Evolutionary conservation across 2,888 invertebrate species (phyloP), one percentile per base, ranked within the genome.

Genomic region (Drosophila melanosoma): DNA sequence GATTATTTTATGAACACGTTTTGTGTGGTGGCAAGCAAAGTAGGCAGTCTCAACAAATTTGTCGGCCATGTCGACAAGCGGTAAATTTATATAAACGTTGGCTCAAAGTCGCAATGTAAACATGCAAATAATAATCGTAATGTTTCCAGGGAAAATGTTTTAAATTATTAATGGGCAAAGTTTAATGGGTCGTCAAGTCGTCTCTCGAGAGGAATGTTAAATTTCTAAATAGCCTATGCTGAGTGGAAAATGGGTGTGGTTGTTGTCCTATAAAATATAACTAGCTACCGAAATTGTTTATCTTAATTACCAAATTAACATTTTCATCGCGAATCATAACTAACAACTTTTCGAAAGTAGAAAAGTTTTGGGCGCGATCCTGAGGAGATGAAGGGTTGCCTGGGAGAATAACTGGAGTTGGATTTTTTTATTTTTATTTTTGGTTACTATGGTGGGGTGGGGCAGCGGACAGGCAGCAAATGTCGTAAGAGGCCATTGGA

Each of bases 241-340:
- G 45, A 7, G 45, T 20, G 20, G 17, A 36, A 45, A 15, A 35
- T 11, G 57, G 48, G 45, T 0, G 3, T 65, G 12, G 64, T 59
- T 10, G 71, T 45, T 32, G 42, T 11, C 40, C 42, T 71, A 82
- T 84, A 76, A 89, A 72, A 84, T 76, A 89, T 79, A 89, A 86
- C 81, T 86, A 81, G 67, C 69, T 81, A 74, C 76, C 76, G 74
- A 86, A 88, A 90, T 90, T 86, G 89, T 89, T 90, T 90, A 84
- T 87, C 90, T 87, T 87, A 90, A 87, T 87, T 90, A 87, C 87
- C 90, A 89, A 87, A 90, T 90, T 87, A 89, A 79, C 90, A 90
- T 90, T 84, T 89, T 82, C 87, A 87, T 52, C 78, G 76, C 89
- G 68, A 73, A 65, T 76, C 81, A 45, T 49, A 73, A 79, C 76